A percentile compares a stretch with the other conserved stretches of the same genome.
Evolutionary conservation across 1,140 invertebrate species (phyloP).

Genomic region (Trinorchestia longiramus): DNA sequence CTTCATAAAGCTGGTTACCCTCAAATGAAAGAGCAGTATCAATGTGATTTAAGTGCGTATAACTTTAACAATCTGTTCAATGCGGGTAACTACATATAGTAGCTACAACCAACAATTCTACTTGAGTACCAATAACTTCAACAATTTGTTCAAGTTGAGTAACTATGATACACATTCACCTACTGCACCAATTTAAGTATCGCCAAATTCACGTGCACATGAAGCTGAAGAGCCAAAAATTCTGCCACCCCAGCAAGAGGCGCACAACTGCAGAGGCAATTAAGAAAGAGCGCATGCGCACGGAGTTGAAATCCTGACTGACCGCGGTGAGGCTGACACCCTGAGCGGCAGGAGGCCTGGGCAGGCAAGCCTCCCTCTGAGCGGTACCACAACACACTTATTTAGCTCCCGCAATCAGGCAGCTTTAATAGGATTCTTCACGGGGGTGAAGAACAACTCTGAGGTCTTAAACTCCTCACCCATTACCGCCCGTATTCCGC

Average conservation of each 20-base stretch:
- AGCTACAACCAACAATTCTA: not conserved
- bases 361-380: not conserved
- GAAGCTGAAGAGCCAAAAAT: not conserved
- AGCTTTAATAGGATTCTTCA: slow-evolving; percentile 41
- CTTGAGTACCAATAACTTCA: not conserved
- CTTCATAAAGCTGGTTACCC: not conserved
- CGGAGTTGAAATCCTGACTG: not conserved
- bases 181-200: not conserved
- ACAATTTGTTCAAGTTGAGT: not conserved
- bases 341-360: not conserved
- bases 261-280: not conserved
- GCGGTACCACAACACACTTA: slow-evolving; percentile 26
- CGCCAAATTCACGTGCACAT: not conserved
- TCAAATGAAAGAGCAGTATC: not conserved
- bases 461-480: not conserved
- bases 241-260: not conserved
- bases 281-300: not conserved
- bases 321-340: not conserved
- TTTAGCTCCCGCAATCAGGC: slow-evolving; percentile 43
- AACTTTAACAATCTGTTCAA: no score
- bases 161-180: not conserved
- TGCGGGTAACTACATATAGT: not conserved
- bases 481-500: not conserved
- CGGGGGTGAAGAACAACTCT: slow-evolving; percentile 8
- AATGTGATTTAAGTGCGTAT: no score